Base-by-base conservation (phyloP, 2,797 vertebrate genomes). In the Gymnopithys bicolor region DNA sequence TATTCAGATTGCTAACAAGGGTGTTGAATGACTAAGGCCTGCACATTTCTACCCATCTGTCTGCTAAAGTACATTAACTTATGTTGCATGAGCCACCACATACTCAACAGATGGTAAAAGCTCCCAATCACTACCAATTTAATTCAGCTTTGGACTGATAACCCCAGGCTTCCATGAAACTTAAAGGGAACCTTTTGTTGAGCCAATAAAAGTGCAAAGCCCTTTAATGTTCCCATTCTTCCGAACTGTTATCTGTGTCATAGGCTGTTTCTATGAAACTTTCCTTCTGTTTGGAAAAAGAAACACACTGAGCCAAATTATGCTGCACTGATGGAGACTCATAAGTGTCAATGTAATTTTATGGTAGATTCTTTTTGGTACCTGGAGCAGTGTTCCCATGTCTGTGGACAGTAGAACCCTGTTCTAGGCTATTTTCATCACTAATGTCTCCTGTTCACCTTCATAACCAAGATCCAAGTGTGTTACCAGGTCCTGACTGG, bases 1-100 rank as follows among this genome's bases (percentile, higher is more conserved):
- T 91, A 76, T 90, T 93, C 25, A 9, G 43, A 86, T 81, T 90
- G 76, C 62, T 94, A 76, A 81, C 73, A 84, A 78, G 91, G 55
- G 74, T 84, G 85, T 48, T 76, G 92, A 86, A 82, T 94, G 90
- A 96, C 83, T 96, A 88, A 96, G 70, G 63, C 45, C 73, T 90
- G 69, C 55, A 73, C 83, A 82, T 90, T 96, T 91, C 77, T 94
- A 80, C 91, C 94, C 94, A 95, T 96, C 94, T 96, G 94, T 84
- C 90, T 94, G 80, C 96, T 96, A 43, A 93, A 90, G 84, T 68
- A 15, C n/a, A 94, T 94, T 92, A 95, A 90, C 89, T 96, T 70
- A 32, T 25, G 37, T 48, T 90, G 52, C 91, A 93, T 60, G 90
- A 94, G 74, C 85, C 91, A 96, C 87, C 87, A 90, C 89, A 76